Evolutionary conservation across 2,113 vertebrate species (phyloP).

Genomic region (Regulus satrapa): DNA sequence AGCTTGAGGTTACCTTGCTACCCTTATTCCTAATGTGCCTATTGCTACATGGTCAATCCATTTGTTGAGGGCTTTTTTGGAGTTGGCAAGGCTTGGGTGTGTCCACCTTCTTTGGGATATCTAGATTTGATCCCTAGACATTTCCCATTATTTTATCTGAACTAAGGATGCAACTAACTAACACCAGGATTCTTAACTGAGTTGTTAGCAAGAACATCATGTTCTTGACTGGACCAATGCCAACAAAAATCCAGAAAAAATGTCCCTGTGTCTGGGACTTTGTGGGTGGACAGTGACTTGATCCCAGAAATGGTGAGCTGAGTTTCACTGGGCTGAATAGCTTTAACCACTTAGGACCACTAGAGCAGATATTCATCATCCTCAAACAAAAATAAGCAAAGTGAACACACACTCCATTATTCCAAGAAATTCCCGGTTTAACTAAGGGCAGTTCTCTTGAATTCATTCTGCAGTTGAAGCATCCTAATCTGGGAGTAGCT

Average conservation of each 20-base stretch:
- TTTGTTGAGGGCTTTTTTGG: not conserved
- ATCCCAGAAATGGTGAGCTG: not conserved
- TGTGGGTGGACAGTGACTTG: not conserved
- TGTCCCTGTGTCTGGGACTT: rapidly evolving
- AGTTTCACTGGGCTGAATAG: not conserved
- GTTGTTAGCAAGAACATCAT: not conserved
- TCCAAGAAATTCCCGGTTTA: not conserved
- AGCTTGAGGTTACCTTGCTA: not conserved
- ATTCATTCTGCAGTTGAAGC: not conserved
- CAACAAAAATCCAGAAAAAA: not conserved
- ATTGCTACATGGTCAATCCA: not conserved
- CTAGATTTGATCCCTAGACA: not conserved
- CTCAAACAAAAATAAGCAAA: not conserved
- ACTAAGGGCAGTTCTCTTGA: not conserved
- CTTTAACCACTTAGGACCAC: not conserved
- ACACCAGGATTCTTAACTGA: not conserved
- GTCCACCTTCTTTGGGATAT: not conserved
- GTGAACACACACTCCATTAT: rapidly evolving
- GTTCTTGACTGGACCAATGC: not conserved
- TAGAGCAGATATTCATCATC: not conserved
- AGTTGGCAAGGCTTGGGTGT: not conserved
- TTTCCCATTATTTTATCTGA: not conserved
- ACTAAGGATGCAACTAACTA: no score
- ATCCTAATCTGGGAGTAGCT: not conserved
- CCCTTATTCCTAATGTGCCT: rapidly evolving